phyloP scores from a whole-genome alignment of 2,888 invertebrate species.

The Exephanes ischioxanthus region DNA sequence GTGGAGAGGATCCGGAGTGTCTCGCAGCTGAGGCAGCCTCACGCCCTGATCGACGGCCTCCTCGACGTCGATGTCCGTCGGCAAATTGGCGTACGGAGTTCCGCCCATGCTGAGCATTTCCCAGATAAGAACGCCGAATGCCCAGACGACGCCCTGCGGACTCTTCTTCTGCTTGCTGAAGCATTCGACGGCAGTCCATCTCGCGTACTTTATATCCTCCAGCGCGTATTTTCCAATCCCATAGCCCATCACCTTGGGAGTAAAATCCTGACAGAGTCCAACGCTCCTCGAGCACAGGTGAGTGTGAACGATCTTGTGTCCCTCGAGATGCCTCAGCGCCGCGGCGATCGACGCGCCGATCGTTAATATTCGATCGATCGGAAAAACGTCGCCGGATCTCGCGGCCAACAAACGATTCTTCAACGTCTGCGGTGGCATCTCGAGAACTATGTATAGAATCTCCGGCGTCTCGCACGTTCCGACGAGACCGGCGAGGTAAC shows the following conservation, averaged over 20 bases:
- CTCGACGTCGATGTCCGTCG: conserved; percentile 86
- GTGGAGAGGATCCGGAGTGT: conserved; percentile 92
- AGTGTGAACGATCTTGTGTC: conserved; percentile 89
- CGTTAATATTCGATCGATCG: conserved; percentile 80
- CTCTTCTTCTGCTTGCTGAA: conserved; percentile 89
- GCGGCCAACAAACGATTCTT: conserved; percentile 88
- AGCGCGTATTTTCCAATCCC: conserved; percentile 90
- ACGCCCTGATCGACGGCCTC: conserved; percentile 88
- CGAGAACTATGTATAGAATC: conserved; percentile 90
- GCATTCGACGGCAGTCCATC: conserved; percentile 93
- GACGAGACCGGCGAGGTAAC: conserved; percentile 90
- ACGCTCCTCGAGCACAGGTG: conserved; percentile 91
- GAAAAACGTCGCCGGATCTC: conserved; percentile 80
- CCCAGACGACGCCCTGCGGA: conserved; percentile 93
- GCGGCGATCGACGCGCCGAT: conserved; percentile 85
- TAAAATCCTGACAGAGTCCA: conserved; percentile 88
- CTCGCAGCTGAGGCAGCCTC: conserved; percentile 90
- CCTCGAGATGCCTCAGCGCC: conserved; percentile 85
- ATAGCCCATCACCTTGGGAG: conserved; percentile 91
- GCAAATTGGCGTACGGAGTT: conserved; percentile 91
- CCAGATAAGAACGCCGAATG: conserved; percentile 93
- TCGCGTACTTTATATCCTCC: conserved; percentile 90
- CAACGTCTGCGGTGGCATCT: conserved; percentile 89
- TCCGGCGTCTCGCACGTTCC: conserved; percentile 93
- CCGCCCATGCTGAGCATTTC: conserved; percentile 93